A percentile compares a stretch with the other conserved stretches of the same genome.
Evolutionary conservation across 1,140 invertebrate species (phyloP).

Genomic region (Ceratina calcarata): DNA sequence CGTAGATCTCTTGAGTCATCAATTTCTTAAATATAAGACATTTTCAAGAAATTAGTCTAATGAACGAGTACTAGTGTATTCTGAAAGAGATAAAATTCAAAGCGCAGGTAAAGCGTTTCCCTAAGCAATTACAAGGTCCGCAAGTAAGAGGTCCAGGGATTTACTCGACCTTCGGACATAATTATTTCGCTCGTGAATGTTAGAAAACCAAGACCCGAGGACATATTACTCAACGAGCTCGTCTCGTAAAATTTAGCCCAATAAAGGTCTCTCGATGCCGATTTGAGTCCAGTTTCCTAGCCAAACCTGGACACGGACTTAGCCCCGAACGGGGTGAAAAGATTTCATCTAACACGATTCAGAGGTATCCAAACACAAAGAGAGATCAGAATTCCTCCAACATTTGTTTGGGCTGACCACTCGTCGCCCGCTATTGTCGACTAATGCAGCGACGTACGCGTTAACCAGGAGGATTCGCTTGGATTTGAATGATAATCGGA

Average conservation of each 20-base stretch:
- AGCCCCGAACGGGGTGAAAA: no score
- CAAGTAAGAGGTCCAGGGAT: background rate
- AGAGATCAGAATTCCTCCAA: background rate
- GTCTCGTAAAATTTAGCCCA: background rate
- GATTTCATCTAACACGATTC: background rate
- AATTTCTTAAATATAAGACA: no score
- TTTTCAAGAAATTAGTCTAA: conserved; percentile 8
- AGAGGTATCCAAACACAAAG: background rate
- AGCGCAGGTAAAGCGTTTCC: conserved; percentile 4
- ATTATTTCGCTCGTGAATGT: background rate
- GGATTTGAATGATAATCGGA: conserved; percentile 76
- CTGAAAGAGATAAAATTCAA: conserved; percentile 20
- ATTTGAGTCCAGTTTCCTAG: no score
- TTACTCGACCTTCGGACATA: background rate
- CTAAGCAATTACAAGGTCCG: conserved; percentile 5
- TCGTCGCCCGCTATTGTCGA: conserved; percentile 32
- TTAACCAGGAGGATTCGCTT: conserved; percentile 27
- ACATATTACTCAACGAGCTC: background rate
- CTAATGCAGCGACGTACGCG: conserved; percentile 30
- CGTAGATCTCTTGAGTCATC: no score
- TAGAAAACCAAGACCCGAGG: background rate
- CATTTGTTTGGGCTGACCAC: conserved; percentile 10
- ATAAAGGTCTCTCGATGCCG: background rate
- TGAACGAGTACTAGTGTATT: conserved; percentile 12
- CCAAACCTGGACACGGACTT: no score